phyloP scores from a whole-genome alignment of 2,797 vertebrate genomes.

The Gorsachius magnificus region DNA sequence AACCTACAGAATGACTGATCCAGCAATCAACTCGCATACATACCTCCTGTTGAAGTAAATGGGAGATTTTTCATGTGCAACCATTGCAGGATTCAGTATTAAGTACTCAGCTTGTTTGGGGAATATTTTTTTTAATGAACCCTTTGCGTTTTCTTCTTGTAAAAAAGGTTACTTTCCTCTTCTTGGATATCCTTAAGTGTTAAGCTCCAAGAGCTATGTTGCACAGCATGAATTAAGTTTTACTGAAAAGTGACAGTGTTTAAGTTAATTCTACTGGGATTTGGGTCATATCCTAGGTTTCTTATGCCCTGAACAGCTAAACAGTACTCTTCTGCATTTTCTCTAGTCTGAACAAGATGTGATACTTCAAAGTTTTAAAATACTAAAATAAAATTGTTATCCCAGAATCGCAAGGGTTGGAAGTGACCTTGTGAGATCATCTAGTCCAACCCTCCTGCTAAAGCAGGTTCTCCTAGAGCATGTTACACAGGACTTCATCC shows the following conservation, averaged over 20 bases:
- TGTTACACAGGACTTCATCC: no score
- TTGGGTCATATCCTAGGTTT: neutral
- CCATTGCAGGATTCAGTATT: neutral
- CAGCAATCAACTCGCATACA: rapidly evolving
- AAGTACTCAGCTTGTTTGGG: constrained; percentile 22
- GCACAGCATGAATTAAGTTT: neutral
- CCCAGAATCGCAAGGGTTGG: no score
- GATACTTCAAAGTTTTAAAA: neutral
- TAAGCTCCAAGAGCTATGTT: constrained; percentile 52
- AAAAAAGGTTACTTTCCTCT: neutral
- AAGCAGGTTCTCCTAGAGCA: no score
- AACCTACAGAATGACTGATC: neutral
- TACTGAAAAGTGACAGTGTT: neutral
- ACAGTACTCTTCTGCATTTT: neutral
- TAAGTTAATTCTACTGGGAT: neutral
- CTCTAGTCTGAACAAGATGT: neutral
- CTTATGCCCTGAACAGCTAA: neutral
- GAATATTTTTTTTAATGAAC: neutral
- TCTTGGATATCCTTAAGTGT: neutral
- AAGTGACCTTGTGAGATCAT: no score
- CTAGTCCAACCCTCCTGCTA: no score
- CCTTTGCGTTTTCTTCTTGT: neutral
- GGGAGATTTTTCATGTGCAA: neutral
- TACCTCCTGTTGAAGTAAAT: neutral
- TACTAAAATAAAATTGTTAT: neutral